Percentiles rank a stretch among this genome's conserved stretches.
Evolutionary conservation across 2,797 vertebrate species (phyloP).

Genomic region (Danio jaintianensis): DNA sequence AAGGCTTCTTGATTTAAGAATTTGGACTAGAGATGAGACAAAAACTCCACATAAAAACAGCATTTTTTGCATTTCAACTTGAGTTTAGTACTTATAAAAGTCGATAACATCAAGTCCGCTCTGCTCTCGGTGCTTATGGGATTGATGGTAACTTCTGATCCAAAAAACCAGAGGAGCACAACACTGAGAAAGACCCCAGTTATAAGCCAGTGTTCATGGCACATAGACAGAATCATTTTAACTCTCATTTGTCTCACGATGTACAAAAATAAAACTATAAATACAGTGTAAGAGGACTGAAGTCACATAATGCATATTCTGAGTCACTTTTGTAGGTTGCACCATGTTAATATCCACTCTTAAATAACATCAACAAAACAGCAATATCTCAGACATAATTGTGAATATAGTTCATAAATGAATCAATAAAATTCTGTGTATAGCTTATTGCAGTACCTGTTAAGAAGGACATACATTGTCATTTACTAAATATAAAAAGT

Average conservation of each 20-base stretch:
- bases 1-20: no score
- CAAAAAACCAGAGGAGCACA: background rate
- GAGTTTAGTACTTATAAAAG: background rate
- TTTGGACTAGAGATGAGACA: no score
- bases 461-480: conserved; percentile 7
- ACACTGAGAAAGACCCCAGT: conserved; percentile 21
- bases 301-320: conserved; percentile 55
- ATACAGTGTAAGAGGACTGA: conserved; percentile 61
- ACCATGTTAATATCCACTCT: conserved; percentile 24
- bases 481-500: conserved; percentile 14
- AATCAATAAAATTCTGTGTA: conserved; percentile 41
- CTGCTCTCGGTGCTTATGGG: conserved; percentile 16
- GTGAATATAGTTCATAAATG: conserved; percentile 33
- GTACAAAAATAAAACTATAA: conserved; percentile 85
- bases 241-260: conserved; percentile 73
- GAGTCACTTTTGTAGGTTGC: conserved; percentile 30
- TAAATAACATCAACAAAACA: conserved; percentile 1
- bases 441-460: conserved; percentile 60
- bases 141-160: background rate
- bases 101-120: background rate
- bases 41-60: no score
- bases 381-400: conserved; percentile 2
- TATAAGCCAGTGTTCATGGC: conserved; percentile 55
- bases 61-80: background rate
- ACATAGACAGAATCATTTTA: conserved; percentile 63